Evolutionary conservation across 2,888 invertebrate species (phyloP), one percentile per base, ranked within the genome.

Genomic region (Drosophila helvetica): DNA sequence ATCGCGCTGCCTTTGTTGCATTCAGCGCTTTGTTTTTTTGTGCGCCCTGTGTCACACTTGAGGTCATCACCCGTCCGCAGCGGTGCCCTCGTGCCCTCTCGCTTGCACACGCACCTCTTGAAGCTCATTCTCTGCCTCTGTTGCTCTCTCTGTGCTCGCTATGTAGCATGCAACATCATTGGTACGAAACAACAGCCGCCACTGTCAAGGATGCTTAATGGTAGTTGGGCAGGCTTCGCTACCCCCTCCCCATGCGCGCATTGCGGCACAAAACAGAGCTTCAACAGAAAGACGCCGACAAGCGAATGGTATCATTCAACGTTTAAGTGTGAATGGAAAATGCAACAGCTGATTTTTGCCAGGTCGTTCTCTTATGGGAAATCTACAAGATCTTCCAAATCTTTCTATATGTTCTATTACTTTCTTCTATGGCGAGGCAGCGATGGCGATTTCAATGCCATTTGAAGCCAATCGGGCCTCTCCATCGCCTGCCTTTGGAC

Each of bases 21-120:
- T 18, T 52, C 33, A 52, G 52, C 12, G 48, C 33, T 57, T 30
- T 18, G 51, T 51, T 51, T 51, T 27, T 33, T 38, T 48, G 61
- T 54, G 53, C 48, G n/a, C 38, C n/a, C 38, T 33, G 52, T 58
- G 52, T 42, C 51, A 17, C 62, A 61, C 62, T 62, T 62, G 62
- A 62, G 62, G 62, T 62, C 62, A 62, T 38, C 38, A 38, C n/a
- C 38, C 38, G 38, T 38, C 38, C 38, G 38, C 38, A 38, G 38
- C 15, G 38, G 38, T 38, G n/a, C 38, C n/a, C 33, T 12, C 0
- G 7, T n/a, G 1, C n/a, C 38, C 38, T 38, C 38, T 38, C 38
- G 38, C 12, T 47, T 27, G 17, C 19, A 50, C 17, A 22, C 25
- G 8, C 58, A 57, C 33, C 59, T 43, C 59, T 50, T 60, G 61